Percentiles rank a stretch among this genome's conserved stretches.
Conservation (phyloP, 2,113 vertebrate genomes). For the Diphyllodes magnificus region DNA sequence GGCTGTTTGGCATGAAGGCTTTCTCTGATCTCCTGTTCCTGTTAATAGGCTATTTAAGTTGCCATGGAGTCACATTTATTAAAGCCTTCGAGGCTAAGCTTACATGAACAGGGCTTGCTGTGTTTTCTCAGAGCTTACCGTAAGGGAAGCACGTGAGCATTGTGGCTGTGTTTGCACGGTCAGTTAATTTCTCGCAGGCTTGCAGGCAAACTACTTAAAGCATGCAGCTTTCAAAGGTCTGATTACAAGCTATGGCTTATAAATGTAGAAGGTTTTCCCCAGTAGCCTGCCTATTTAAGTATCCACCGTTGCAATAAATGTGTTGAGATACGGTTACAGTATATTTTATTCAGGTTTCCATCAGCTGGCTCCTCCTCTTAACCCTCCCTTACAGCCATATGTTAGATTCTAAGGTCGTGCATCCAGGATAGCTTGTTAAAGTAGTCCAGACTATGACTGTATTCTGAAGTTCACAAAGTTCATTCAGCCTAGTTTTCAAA, state of each 20-base stretch:
- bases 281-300: not conserved
- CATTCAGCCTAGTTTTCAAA: not conserved
- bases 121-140: not conserved
- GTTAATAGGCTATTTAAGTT: not conserved
- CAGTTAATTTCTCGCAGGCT: not conserved
- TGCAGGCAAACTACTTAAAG: not conserved
- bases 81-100: not conserved
- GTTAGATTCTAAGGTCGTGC: not conserved
- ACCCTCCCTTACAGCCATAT: not conserved
- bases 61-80: not conserved
- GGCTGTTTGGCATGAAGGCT: not conserved
- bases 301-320: fast-evolving
- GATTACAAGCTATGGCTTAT: not conserved
- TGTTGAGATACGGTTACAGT: not conserved
- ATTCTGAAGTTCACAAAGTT: not conserved
- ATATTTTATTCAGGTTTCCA: not conserved
- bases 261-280: not conserved
- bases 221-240: not conserved
- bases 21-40: not conserved
- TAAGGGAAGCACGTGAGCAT: not conserved
- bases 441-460: not conserved
- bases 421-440: not conserved
- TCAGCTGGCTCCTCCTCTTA: not conserved
- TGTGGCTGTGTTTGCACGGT: not conserved
- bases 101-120: not conserved